Evolutionary conservation across 2,888 invertebrate species (phyloP), one percentile per base, ranked within the genome.

Genomic region (Philereme vetulata): DNA sequence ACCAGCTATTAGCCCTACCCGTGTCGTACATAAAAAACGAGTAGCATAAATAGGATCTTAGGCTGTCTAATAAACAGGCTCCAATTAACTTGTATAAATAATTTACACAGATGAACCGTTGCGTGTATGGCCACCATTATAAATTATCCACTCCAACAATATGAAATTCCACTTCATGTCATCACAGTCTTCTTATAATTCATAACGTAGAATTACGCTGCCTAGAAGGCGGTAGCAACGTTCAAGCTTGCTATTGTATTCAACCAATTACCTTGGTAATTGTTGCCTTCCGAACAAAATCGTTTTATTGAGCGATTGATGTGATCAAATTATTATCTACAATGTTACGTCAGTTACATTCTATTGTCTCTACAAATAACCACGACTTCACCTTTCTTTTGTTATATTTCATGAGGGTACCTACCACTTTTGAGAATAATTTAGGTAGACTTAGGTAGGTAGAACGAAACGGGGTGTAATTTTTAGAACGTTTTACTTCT

Each of bases 281-380:
- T 63, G 52, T 34, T 38, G 11, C 49, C 56, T 59, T 53, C 53
- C 42, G 40, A 43, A 56, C 44, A 43, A 53, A 60, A 53, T 55
- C 48, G 36, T 54, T 53, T 57, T 53, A 60, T 53, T 44, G 42
- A 60, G 34, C 54, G 54, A 62, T 62, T 58, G 57, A 62, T 54
- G 38, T 44, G 33, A 58, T 56, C 51, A 46, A 59, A 58, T 54
- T 58, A 57, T 57, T 54, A 62, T 44, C 34, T 38, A 53, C 51
- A 51, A 55, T 40, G 46, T 53, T 50, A 47, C 60, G 59, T 55
- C 48, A 60, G 49, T 47, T 50, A 55, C 62, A 58, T 60, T 57
- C 57, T 58, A 70, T 67, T 59, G 61, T 54, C 53, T 59, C 55
- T 51, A 33, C 36, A 65, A 64, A 60, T 51, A 59, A 66, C 60